Percentiles rank a stretch among this genome's conserved stretches.
These are phyloP conservation scores for Xestia xanthographa DNA, from an alignment of 2,888 invertebrate species.

Conservation along the genomic window DNA sequence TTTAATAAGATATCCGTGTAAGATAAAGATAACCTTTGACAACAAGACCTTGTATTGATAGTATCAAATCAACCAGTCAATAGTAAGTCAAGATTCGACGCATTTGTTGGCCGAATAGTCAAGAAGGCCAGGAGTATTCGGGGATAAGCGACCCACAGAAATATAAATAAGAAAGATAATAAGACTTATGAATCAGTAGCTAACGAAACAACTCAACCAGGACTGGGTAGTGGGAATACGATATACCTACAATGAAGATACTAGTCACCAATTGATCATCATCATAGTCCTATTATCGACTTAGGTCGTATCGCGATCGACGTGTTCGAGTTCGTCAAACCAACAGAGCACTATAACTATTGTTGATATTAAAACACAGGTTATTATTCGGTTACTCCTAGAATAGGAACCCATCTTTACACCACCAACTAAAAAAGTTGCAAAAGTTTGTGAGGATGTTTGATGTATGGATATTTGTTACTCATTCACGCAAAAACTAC, in stretches of 20 bases:
- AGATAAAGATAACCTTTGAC: slow-evolving; percentile 59
- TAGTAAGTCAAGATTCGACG: background rate
- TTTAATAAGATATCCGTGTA: slow-evolving; percentile 1
- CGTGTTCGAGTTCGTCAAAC: background rate
- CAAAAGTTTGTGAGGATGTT: no score
- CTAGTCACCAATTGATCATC: background rate
- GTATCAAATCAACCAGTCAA: slow-evolving; percentile 4
- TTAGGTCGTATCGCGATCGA: background rate
- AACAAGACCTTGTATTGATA: slow-evolving; percentile 32
- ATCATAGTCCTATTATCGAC: background rate
- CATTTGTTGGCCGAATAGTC: background rate
- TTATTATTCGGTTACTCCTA: background rate
- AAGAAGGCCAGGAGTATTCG: background rate
- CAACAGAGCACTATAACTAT: background rate
- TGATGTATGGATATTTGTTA: no score
- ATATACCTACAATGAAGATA: background rate
- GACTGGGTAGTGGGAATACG: background rate
- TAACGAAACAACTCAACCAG: background rate
- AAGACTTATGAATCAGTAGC: background rate
- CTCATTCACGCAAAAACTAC: no score
- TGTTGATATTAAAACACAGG: background rate
- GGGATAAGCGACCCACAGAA: background rate
- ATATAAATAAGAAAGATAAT: background rate
- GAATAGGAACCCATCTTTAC: background rate
- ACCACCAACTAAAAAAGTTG: no score